Base-by-base conservation (phyloP, 1,140 invertebrate genomes). In the Rhysida immarginata region DNA sequence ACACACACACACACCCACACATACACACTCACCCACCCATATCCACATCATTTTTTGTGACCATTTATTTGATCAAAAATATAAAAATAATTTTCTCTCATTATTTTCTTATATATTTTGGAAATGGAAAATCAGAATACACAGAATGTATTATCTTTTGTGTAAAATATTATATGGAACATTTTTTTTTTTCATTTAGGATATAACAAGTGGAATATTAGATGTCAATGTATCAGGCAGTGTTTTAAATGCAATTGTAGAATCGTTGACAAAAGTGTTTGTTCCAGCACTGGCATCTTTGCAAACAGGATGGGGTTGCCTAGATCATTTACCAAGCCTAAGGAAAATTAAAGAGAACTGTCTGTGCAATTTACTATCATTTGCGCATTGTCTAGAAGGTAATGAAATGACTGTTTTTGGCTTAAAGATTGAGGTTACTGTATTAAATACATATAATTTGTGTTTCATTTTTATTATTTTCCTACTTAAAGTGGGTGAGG, bases 321-420 rank as follows among this genome's bases (percentile, higher is more conserved):
- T 48, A 14, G 23, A 14, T 11, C 13, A 11, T 18, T 8, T 8
- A 8, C 45, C 14, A 48, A 23, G 21, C 21, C 14, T 14, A 8
- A 48, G 21, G 23, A 14, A 48, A 14, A 13, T 48, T 11, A 23
- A 18, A 23, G 45, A 48, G 13, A 20, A 48, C 23, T 48, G 45
- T 23, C 23, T 48, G 11, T 48, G 11, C 8, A 20, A 11, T 23
- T 23, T 48, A 14, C 23, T 48, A 11, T 48, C 45, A 13, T 48
- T 48, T 48, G 8, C 45, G 8, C 45, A 48, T 48, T 14, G 45
- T 48, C 45, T 48, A 18, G 45, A 48, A 48, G 45, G 45, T 48
- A 23, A 48, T 11, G 11, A 11, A n/a, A 41, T 11, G n/a, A 41
- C 11, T n/a, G n/a, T 41, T 11, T n/a, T 41, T 11, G 35, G 35